These are phyloP conservation scores for Pangasius macronema DNA, from an alignment of 2,797 vertebrate genomes.

Conservation along the genomic window DNA sequence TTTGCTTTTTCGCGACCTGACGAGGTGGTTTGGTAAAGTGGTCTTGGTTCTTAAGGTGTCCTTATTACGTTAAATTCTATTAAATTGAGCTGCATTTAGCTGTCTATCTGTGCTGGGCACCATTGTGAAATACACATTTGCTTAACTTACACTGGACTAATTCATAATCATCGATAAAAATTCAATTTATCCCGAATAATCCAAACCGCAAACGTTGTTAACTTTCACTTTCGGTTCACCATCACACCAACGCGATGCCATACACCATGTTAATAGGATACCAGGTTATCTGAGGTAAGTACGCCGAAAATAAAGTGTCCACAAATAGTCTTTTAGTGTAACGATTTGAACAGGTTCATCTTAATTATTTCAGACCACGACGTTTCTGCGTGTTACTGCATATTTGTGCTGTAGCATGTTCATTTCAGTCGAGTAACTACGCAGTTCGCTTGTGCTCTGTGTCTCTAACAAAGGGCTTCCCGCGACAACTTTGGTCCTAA, in stretches of 20 bases:
- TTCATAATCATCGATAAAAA: neutral
- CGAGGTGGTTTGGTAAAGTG: no score
- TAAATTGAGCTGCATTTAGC: neutral
- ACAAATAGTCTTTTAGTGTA: neutral
- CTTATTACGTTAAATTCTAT: no score
- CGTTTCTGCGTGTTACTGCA: neutral
- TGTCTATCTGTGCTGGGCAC: neutral
- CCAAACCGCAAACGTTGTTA: neutral
- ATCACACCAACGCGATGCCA: neutral
- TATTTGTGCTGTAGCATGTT: no score
- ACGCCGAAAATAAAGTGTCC: neutral
- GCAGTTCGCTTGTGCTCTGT: neutral
- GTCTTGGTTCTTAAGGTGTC: no score
- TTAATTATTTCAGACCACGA: neutral
- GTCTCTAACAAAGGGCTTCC: neutral
- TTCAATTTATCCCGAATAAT: neutral
- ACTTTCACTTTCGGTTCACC: constrained; percentile 40
- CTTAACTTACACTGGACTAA: neutral
- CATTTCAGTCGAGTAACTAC: neutral
- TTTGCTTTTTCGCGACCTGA: no score
- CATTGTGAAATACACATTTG: neutral
- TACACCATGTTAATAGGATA: fast-evolving
- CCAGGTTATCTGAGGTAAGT: neutral
- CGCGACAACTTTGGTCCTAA: neutral
- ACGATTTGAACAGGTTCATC: neutral